A percentile compares a stretch with the other conserved stretches of the same genome.
Evolutionary conservation across 2,888 invertebrate genomes (phyloP).

Genomic region (Margaritifera margaritifera): DNA sequence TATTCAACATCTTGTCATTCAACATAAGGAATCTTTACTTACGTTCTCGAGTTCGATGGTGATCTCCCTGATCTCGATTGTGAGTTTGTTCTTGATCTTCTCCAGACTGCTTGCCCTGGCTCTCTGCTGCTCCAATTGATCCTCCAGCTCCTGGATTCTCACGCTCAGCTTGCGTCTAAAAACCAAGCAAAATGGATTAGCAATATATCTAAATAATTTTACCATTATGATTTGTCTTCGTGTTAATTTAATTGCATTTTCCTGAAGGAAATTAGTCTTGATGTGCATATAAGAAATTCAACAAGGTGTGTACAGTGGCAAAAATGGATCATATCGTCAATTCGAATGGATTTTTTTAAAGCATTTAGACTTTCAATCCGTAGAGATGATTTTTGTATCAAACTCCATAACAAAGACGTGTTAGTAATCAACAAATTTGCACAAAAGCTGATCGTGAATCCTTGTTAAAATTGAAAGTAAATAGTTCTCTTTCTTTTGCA

Average conservation of each 20-base stretch:
- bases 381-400: too few relatives aligned
- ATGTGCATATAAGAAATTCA: not conserved
- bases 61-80: slow-evolving; percentile 97
- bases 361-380: too few relatives aligned
- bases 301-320: too few relatives aligned
- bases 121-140: slow-evolving; percentile 94
- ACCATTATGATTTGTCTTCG: not conserved
- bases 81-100: slow-evolving; percentile 97
- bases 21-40: slow-evolving; percentile 26
- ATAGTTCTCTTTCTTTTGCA: too few relatives aligned
- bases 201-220: not conserved
- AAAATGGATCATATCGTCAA: too few relatives aligned
- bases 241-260: not conserved
- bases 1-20: too few relatives aligned
- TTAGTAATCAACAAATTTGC: too few relatives aligned
- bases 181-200: not conserved
- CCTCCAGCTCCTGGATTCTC: slow-evolving; percentile 86
- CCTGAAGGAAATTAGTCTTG: not conserved
- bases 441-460: too few relatives aligned
- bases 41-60: slow-evolving; percentile 99
- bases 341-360: too few relatives aligned
- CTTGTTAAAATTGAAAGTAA: too few relatives aligned
- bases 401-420: too few relatives aligned
- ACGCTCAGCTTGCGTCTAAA: slow-evolving; percentile 69
- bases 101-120: slow-evolving; percentile 92